Percentiles rank a stretch among this genome's conserved stretches.
Conservation (phyloP, 2,888 invertebrate genomes). For the Yponomeuta plumbellus region DNA sequence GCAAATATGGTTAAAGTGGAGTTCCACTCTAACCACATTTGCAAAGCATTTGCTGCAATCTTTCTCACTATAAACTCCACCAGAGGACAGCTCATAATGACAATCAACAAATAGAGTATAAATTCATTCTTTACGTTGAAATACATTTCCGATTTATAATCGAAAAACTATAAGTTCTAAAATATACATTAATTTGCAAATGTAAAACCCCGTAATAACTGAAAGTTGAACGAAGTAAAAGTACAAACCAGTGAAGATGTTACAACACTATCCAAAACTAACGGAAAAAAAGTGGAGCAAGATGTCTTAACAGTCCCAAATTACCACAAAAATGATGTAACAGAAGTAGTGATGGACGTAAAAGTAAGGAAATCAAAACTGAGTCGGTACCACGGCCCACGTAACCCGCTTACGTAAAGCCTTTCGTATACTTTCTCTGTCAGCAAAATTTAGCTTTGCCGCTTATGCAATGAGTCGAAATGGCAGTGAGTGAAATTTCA, state of each 20-base stretch:
- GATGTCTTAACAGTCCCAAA: conserved; percentile 43
- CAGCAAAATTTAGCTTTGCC: conserved; percentile 74
- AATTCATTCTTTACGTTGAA: too few relatives aligned
- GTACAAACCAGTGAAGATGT: not conserved
- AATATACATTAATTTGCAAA: too few relatives aligned
- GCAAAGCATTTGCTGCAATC: too few relatives aligned
- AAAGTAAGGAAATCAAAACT: conserved; percentile 75
- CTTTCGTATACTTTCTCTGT: conserved; percentile 76
- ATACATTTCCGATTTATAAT: too few relatives aligned
- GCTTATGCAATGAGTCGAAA: conserved; percentile 64
- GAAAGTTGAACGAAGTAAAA: not conserved
- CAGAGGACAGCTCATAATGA: too few relatives aligned
- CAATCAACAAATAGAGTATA: too few relatives aligned
- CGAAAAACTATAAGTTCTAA: too few relatives aligned
- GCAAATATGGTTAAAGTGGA: too few relatives aligned
- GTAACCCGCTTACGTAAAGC: conserved; percentile 65
- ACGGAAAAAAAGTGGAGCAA: conserved; percentile 27
- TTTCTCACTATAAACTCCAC: too few relatives aligned
- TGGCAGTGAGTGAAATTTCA: conserved; percentile 73
- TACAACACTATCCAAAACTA: conserved; percentile 13
- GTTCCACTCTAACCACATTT: too few relatives aligned
- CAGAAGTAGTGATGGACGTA: conserved; percentile 50
- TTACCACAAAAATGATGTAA: conserved; percentile 63
- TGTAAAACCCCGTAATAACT: too few relatives aligned
- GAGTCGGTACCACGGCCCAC: conserved; percentile 56